Evolutionary conservation across 2,888 invertebrate genomes (phyloP).

Genomic region (Nemapogon koenigi): DNA sequence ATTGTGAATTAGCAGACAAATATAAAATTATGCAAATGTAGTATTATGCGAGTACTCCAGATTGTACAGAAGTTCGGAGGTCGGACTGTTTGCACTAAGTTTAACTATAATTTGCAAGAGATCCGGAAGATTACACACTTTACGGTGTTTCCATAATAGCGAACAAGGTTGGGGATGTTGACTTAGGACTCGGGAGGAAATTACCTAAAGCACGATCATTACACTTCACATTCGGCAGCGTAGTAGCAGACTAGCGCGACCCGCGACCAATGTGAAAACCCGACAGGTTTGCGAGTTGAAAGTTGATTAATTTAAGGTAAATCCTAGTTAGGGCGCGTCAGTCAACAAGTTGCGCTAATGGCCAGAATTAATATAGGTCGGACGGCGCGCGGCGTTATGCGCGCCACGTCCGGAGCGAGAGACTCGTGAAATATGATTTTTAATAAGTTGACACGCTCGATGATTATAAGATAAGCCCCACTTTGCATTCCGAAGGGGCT

Average conservation of each 20-base stretch:
- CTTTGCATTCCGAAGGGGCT: conserved; percentile 58
- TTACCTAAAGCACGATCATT: conserved; percentile 24
- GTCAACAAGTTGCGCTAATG: conserved; percentile 30
- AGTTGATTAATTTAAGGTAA: conserved; percentile 17
- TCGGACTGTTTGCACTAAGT: conserved; percentile 42
- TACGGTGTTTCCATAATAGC: conserved; percentile 32
- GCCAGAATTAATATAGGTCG: conserved; percentile 32
- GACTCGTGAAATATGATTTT: conserved; percentile 62
- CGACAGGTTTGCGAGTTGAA: conserved; percentile 1
- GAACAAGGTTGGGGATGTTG: conserved; percentile 34
- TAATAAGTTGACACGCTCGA: conserved; percentile 65
- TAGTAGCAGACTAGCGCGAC: neutral
- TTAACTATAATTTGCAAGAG: conserved; percentile 51
- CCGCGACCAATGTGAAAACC: neutral
- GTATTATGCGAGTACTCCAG: no score
- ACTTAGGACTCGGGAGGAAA: conserved; percentile 51
- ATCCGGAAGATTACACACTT: conserved; percentile 54
- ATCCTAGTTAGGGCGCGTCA: conserved; percentile 23
- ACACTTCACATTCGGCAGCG: conserved; percentile 3
- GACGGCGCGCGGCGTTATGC: conserved; percentile 31
- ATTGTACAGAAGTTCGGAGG: no score
- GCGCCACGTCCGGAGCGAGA: conserved; percentile 25
- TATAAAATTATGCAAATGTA: no score
- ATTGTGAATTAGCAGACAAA: no score
- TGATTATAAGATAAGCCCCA: conserved; percentile 65